These are phyloP conservation scores for Hylomyscus alleni DNA, from an alignment of 2,797 vertebrate species.

Conservation along the genomic window DNA sequence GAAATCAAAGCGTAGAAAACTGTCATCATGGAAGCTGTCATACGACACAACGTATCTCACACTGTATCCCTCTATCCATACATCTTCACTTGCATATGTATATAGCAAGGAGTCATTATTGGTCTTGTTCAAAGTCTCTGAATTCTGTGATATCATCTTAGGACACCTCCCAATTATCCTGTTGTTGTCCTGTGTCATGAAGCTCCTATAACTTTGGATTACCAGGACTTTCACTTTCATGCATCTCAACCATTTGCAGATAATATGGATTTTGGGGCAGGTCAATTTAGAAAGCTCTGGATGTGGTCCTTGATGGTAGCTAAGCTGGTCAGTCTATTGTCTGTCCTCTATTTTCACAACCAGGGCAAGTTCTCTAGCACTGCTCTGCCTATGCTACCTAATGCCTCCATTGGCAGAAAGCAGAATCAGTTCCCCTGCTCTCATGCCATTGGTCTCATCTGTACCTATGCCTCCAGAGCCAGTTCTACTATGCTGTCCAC, in stretches of 20 bases:
- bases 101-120: not conserved
- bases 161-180: not conserved
- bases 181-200: not conserved
- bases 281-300: not conserved
- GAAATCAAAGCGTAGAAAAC: not conserved
- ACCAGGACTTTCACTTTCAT: not conserved
- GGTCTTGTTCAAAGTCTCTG: not conserved
- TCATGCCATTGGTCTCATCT: not conserved
- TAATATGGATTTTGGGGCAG: not conserved
- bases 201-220: not conserved
- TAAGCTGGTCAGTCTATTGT: not conserved
- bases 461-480: not conserved
- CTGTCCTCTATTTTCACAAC: not conserved
- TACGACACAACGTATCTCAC: not conserved
- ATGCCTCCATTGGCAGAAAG: not conserved
- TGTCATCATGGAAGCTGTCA: not conserved
- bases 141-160: not conserved
- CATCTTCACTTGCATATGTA: not conserved
- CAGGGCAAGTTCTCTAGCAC: not conserved
- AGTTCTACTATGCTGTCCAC: not conserved
- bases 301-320: not conserved
- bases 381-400: not conserved
- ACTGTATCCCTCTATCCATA: not conserved
- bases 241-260: not conserved
- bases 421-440: not conserved